Conservation (phyloP, 2,113 vertebrate genomes). For the Aspiorhynchus laticeps region DNA sequence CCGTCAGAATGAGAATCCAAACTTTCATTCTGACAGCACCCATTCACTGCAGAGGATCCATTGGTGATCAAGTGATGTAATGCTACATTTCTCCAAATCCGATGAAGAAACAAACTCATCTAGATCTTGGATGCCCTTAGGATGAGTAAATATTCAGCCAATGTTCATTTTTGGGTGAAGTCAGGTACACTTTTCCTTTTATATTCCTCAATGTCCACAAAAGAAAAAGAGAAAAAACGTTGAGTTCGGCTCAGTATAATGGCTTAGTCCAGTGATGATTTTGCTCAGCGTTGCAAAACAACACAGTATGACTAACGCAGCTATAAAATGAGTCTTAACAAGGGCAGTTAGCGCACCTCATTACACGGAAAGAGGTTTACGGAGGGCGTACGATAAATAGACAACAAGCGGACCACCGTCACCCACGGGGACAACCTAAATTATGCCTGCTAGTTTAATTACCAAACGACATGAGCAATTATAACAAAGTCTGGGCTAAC, state of each 20-base stretch:
- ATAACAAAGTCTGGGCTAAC: constrained; percentile 50
- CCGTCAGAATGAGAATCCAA: neutral
- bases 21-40: neutral
- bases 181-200: neutral
- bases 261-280: neutral
- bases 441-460: constrained; percentile 62
- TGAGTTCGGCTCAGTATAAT: neutral
- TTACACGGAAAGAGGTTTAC: constrained; percentile 54
- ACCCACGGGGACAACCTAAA: constrained; percentile 52
- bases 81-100: too few species aligned
- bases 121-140: neutral
- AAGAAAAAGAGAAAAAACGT: neutral
- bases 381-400: constrained; percentile 43
- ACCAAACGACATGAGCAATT: constrained; percentile 56
- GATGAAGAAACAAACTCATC: neutral
- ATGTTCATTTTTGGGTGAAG: neutral
- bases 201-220: neutral
- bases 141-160: neutral
- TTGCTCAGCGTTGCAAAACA: neutral
- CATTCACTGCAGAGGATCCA: neutral
- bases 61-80: too few species aligned
- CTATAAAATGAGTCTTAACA: constrained; percentile 54
- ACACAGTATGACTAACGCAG: constrained; percentile 44
- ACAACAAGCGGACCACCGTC: constrained; percentile 56
- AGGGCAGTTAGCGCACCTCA: constrained; percentile 60